phyloP scores from a whole-genome alignment of 2,888 invertebrate genomes.

The Pachymerium ferrugineum region DNA sequence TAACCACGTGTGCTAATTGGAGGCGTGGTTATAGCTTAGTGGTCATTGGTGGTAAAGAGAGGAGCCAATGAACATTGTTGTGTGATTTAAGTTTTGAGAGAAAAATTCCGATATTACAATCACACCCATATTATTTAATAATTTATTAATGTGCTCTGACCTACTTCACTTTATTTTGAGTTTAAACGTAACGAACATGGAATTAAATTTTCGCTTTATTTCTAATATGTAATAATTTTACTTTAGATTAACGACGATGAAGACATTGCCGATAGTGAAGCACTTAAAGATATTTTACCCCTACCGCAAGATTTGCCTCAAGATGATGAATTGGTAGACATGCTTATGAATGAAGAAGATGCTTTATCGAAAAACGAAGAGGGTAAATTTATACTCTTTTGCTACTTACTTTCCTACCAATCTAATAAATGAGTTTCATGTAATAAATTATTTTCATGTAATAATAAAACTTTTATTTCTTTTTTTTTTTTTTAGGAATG shows the following conservation, averaged over 20 bases:
- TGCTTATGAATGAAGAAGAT: constrained; percentile 59
- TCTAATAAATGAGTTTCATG: too few species aligned
- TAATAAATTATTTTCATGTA: neutral
- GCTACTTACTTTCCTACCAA: too few species aligned
- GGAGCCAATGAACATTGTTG: too few species aligned
- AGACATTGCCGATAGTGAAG: constrained; percentile 49
- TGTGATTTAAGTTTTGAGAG: too few species aligned
- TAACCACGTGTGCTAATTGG: too few species aligned
- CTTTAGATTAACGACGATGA: constrained; percentile 36
- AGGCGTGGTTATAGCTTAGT: too few species aligned
- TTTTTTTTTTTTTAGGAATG: constrained; percentile 29
- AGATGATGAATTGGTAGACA: constrained; percentile 62
- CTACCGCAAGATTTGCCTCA: constrained; percentile 58
- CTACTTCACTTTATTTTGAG: too few species aligned
- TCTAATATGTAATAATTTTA: neutral
- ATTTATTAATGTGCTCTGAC: too few species aligned
- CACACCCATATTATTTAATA: too few species aligned
- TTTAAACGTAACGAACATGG: too few species aligned
- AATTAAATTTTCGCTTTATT: neutral
- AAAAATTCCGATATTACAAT: too few species aligned
- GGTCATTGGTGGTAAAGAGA: too few species aligned
- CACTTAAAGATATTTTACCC: constrained; percentile 61
- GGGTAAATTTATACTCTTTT: constrained; percentile 2
- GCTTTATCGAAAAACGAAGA: constrained; percentile 37
- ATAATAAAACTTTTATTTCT: neutral